Conservation (phyloP, 2,888 invertebrate genomes). For the Phragmatobia fuliginosa region DNA sequence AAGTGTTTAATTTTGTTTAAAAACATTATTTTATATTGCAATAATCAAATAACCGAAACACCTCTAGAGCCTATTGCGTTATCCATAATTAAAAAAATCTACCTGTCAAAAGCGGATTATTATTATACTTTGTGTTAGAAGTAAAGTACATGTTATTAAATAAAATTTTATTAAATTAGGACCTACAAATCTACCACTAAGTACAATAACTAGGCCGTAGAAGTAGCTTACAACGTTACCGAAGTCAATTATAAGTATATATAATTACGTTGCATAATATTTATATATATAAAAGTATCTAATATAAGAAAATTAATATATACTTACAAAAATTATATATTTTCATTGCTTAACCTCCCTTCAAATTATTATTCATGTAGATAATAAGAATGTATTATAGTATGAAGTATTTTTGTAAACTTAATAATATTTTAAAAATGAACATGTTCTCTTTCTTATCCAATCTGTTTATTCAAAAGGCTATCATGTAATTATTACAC, state of each 20-base stretch:
- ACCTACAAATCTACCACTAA: constrained; percentile 72
- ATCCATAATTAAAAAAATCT: not conserved
- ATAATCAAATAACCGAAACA: not conserved
- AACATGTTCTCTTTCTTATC: constrained; percentile 13
- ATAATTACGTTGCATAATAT: constrained; percentile 59
- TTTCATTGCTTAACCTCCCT: constrained; percentile 38
- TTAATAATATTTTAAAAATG: constrained; percentile 10
- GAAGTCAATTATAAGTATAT: constrained; percentile 72
- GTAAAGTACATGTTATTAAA: constrained; percentile 5
- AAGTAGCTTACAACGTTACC: constrained; percentile 70
- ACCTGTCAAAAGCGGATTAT: not conserved
- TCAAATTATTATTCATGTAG: constrained; percentile 21
- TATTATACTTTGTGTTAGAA: not conserved
- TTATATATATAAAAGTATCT: constrained; percentile 20
- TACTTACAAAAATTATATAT: constrained; percentile 45
- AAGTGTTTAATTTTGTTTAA: constrained; percentile 28
- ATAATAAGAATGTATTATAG: constrained; percentile 25
- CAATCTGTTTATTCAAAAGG: not conserved
- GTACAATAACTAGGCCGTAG: constrained; percentile 80
- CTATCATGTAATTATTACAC: not conserved
- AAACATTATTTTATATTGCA: not conserved
- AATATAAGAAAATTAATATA: not conserved
- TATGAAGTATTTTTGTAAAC: constrained; percentile 52
- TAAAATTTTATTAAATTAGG: constrained; percentile 40
- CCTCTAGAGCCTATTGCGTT: not conserved